Conservation (phyloP, 2,888 invertebrate genomes). For the Ferdinandea cuprea region DNA sequence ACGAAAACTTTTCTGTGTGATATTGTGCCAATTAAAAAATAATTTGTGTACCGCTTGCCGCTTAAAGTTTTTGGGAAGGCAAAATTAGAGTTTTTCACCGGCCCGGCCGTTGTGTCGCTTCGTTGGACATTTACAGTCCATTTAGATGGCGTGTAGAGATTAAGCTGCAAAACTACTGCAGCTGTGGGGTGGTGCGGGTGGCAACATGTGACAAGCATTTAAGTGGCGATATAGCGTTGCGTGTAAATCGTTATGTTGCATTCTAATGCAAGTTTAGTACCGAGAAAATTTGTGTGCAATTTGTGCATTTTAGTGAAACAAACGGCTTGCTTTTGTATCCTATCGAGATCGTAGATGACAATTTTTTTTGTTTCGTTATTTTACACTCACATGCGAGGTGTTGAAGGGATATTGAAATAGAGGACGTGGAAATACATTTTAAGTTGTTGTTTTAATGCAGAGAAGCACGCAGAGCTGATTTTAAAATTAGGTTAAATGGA, state of each 20-base stretch:
- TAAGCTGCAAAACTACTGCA: slow-evolving; percentile 22
- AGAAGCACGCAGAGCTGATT: slow-evolving; percentile 7
- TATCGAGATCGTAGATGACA: slow-evolving; percentile 40
- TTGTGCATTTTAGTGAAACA: slow-evolving; percentile 64
- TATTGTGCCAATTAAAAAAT: slow-evolving; percentile 73
- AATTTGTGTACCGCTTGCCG: slow-evolving; percentile 69
- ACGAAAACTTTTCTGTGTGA: slow-evolving; percentile 58
- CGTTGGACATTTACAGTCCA: slow-evolving; percentile 57
- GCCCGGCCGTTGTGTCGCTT: slow-evolving; percentile 25
- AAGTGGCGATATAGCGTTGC: slow-evolving; percentile 56
- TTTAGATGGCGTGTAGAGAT: slow-evolving; percentile 71
- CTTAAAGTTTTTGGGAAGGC: slow-evolving; percentile 38
- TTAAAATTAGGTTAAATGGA: not conserved
- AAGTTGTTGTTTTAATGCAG: not conserved
- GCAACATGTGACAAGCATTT: slow-evolving; percentile 56
- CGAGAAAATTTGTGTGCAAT: slow-evolving; percentile 59
- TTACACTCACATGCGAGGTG: slow-evolving; percentile 17
- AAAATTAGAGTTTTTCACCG: slow-evolving; percentile 53
- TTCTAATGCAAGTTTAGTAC: slow-evolving; percentile 45
- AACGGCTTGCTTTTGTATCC: not conserved
- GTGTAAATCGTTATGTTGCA: slow-evolving; percentile 60
- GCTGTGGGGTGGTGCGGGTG: not conserved
- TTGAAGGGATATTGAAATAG: not conserved
- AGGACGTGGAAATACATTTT: not conserved
- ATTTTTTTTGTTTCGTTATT: slow-evolving; percentile 23